phyloP scores from a whole-genome alignment of 2,888 invertebrate genomes.

The Oeneis ivallda region DNA sequence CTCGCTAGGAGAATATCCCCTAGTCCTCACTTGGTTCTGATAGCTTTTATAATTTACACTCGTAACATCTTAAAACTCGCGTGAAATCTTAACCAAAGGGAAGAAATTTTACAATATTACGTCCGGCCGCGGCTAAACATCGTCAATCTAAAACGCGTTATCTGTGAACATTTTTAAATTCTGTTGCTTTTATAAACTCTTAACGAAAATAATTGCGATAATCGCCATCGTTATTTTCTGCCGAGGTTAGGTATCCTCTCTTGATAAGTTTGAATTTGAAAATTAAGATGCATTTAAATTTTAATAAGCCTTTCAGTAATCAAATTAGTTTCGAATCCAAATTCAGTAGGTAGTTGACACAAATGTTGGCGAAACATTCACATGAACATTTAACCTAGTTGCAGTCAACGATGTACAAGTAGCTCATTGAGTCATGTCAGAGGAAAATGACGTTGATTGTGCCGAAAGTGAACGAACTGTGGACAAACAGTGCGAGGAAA shows the following conservation, averaged over 20 bases:
- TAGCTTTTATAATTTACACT: slow-evolving; percentile 24
- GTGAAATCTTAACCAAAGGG: background rate
- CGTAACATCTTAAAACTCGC: slow-evolving; percentile 1
- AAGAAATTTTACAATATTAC: background rate
- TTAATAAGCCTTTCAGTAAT: background rate
- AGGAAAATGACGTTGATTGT: slow-evolving; percentile 62
- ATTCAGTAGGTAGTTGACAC: background rate
- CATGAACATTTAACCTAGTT: slow-evolving; percentile 20
- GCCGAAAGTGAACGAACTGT: slow-evolving; percentile 50
- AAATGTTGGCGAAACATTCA: background rate
- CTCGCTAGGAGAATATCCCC: slow-evolving; percentile 15
- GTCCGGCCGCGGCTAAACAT: background rate
- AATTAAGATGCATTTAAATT: background rate
- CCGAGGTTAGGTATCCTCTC: too few relatives aligned
- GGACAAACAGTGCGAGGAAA: slow-evolving; percentile 43
- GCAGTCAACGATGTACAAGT: slow-evolving; percentile 45
- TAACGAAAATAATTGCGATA: background rate
- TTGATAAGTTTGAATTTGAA: background rate
- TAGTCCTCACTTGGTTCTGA: slow-evolving; percentile 24
- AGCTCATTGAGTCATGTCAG: slow-evolving; percentile 68
- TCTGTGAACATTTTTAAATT: background rate
- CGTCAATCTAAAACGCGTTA: background rate
- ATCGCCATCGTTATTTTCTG: background rate
- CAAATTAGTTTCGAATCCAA: too few relatives aligned
- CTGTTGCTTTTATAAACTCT: background rate